Evolutionary conservation across 2,888 invertebrate species (phyloP), one percentile per base, ranked within the genome.

Genomic region (Encarsia formosa): DNA sequence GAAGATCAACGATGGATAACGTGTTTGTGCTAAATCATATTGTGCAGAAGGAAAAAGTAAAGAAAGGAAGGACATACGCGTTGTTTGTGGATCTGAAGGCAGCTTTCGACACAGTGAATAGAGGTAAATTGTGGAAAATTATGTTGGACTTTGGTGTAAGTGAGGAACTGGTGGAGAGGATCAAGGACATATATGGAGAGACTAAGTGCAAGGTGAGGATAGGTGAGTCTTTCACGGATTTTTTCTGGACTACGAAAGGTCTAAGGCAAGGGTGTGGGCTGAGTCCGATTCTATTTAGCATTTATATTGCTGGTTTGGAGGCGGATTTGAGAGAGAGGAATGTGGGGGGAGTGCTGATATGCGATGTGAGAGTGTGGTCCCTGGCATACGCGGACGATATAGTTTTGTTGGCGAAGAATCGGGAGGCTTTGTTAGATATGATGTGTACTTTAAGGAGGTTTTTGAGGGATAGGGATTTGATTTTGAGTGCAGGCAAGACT

Each of bases 21-120:
- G 55, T 61, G 5, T 58, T 18, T 24, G 24, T 54, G 0, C 9
- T 57, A 26, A 53, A 58, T 13, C 51, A 57, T 19, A 5, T 59
- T 5, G 24, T 53, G 8, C 18, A 50, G 22, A 49, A 34, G 29
- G 16, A 26, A 37, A 37, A 40, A 18, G 4, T 9, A 24, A 35
- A 20, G 26, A 48, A 38, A 29, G 23, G 35, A 19, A 56, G 46
- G 19, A 9, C 54, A 9, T 48, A 46, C 18, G 23, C 49, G 2
- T 32, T 56, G 18, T 34, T 34, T 34, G 15, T 15, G 8, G 34
- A 34, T 34, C 18, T 15, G 6, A 34, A 34, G 11, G 59, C 58
- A 11, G 56, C 61, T 0, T 62, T 62, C n/a, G 59, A 60, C 23
- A 50, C 37, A 2, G 52, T 62, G 8, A 38, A 54, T 18, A 55